Evolutionary conservation across 1,140 invertebrate species (phyloP), one percentile per base, ranked within the genome.

Genomic region (Ladona fulva): DNA sequence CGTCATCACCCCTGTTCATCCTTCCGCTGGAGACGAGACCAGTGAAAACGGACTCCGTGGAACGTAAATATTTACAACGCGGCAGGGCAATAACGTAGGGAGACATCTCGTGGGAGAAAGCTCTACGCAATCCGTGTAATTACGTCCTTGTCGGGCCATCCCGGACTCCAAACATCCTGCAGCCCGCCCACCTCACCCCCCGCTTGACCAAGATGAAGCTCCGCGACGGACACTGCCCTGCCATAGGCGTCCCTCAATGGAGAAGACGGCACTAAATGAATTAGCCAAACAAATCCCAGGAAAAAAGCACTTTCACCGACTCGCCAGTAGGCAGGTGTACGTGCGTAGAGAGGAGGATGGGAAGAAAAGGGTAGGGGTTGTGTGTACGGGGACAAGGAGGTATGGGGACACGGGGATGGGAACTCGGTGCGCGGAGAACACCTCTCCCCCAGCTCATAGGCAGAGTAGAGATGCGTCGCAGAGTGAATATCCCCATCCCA

Each of bases 291-390:
- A 66, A 66, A 66, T 6, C 52, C 52, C 52, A 12, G 52, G 52
- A 66, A 66, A 66, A 37, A 66, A 66, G 52, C 52, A 66, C 52
- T 66, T 66, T 66, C 52, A 66, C 52, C 52, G 52, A 66, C 52
- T 37, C 3, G 52, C 14, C 52, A 5, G 52, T 3, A 66, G 52
- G 52, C 52, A 66, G 52, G 52, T 66, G 52, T 66, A 66, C 52
- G 52, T 66, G 52, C n/a, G 16, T 66, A 12, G 52, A 22, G 52
- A 66, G 12, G 52, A 66, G 52, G 14, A 66, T 66, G 52, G n/a
- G 52, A 22, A 52, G 44, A 19, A 11, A 19, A 19, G 19, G 10
- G 44, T 11, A 52, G 44, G 44, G 19, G 44, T 52, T 16, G 52
- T 66, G 52, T 19, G 52, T 16, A 66, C 16, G 52, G 52, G 52